Evolutionary conservation across 2,113 vertebrate genomes (phyloP).

Genomic region (Theropithecus gelada): DNA sequence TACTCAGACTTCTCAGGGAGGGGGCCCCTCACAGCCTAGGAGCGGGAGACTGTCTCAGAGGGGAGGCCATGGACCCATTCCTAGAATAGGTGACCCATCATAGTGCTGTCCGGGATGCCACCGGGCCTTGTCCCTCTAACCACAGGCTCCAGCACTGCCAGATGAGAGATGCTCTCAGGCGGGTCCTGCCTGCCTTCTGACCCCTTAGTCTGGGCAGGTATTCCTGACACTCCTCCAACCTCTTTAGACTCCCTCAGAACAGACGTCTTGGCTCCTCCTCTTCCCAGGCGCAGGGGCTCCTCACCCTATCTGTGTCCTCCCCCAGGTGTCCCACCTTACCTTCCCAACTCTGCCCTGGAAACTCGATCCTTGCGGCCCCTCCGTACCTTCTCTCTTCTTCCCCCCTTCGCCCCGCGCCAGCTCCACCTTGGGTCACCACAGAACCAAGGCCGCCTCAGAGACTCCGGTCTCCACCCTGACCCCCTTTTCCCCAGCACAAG

Average conservation of each 20-base stretch:
- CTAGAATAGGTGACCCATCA: background rate
- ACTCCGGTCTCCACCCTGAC: background rate
- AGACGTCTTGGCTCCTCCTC: background rate
- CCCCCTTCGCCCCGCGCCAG: background rate
- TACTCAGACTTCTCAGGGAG: background rate
- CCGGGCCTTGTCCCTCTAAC: background rate
- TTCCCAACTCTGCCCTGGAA: background rate
- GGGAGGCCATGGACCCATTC: background rate
- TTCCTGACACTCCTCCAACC: background rate
- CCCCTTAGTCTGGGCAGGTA: background rate
- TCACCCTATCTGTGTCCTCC: background rate
- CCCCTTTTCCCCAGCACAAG: background rate
- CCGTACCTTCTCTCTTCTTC: background rate
- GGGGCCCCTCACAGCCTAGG: background rate
- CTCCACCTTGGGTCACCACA: background rate
- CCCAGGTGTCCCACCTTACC: slow-evolving; percentile 39
- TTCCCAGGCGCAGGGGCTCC: background rate
- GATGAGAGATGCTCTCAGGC: background rate
- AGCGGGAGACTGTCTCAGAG: no score
- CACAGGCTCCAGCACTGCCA: background rate
- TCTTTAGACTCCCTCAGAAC: background rate
- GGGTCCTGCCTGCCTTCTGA: background rate
- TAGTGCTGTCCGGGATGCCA: background rate
- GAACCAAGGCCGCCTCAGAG: background rate
- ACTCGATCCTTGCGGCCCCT: background rate